Base-by-base conservation (phyloP, 2,888 invertebrate genomes). In the Lasioglossum marginatum region DNA sequence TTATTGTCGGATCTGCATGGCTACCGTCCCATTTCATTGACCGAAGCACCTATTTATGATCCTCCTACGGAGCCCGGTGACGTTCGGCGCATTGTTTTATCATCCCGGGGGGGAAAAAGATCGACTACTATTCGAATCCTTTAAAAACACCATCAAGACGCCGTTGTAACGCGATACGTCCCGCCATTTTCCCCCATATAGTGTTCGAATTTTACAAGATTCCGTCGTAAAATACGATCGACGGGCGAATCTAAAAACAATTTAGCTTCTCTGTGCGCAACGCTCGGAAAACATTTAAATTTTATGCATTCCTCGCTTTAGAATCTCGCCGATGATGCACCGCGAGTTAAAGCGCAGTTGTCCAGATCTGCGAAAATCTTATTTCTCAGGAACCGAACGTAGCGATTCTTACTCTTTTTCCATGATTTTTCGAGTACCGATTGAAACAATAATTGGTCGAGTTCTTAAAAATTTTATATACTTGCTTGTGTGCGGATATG, bases 1-100 rank as follows among this genome's bases (percentile, higher is more conserved):
- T 89, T 89, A 88, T 88, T 82, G 83, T 85, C 83, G 77, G 76
- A 82, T 80, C 74, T 34, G 74, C 48, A 74, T 79, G 80, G 82
- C 85, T 88, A 85, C 83, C 75, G 43, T 80, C 43, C 43, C 63
- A 57, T 87, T 77, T 79, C 72, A 37, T 31, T 31, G 19, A 5
- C 14, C 77, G 40, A 78, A 80, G 45, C 80, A 72, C 74, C 83
- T 76, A 87, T 83, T 86, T 86, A 83, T 52, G 80, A 78, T 63
- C 75, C 48, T 78, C 45, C 77, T 23, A 45, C 68, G 37, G 72
- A 34, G 23, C 34, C 52, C 74, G 12, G 40, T 31, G 71, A 63
- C 34, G 27, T 71, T 78, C 70, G 52, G 27, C 70, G 31, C 85
- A 75, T 78, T 82, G 77, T 86, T 82, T 79, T 76, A 66, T 43